Evolutionary conservation across 2,888 invertebrate genomes (phyloP).

Genomic region (Stomorhina lunata): DNA sequence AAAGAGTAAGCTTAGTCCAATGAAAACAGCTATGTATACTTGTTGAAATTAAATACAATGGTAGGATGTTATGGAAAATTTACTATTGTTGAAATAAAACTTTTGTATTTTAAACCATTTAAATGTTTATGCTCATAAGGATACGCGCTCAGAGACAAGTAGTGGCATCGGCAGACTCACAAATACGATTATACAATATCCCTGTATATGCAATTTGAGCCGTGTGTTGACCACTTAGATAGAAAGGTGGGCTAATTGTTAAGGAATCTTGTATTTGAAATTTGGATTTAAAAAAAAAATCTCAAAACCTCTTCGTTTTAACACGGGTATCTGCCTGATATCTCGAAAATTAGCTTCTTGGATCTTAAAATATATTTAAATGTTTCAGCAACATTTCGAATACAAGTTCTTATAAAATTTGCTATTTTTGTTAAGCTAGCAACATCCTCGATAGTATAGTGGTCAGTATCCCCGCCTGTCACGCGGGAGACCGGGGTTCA

Average conservation of each 20-base stretch:
- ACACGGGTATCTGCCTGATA: too few species aligned
- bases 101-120: conserved; percentile 61
- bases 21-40: not conserved
- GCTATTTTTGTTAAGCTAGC: too few species aligned
- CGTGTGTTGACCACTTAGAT: not conserved
- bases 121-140: conserved; percentile 55
- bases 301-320: too few species aligned
- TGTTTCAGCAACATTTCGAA: not conserved
- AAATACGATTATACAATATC: conserved; percentile 17
- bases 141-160: not conserved
- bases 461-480: conserved; percentile 79
- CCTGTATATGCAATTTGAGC: conserved; percentile 14
- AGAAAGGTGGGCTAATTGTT: not conserved
- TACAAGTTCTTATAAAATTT: too few species aligned
- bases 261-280: not conserved
- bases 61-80: conserved; percentile 54
- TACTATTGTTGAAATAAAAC: conserved; percentile 58
- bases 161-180: not conserved
- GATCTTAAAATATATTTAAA: too few species aligned
- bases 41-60: conserved; percentile 28
- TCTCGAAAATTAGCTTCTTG: too few species aligned
- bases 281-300: too few species aligned
- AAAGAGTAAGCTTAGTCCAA: conserved; percentile 29
- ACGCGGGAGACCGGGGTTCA: conserved; percentile 79
- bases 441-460: conserved; percentile 78